These are phyloP conservation scores for Takifugu bimaculatus DNA, from an alignment of 2,113 vertebrate genomes.

Conservation along the genomic window DNA sequence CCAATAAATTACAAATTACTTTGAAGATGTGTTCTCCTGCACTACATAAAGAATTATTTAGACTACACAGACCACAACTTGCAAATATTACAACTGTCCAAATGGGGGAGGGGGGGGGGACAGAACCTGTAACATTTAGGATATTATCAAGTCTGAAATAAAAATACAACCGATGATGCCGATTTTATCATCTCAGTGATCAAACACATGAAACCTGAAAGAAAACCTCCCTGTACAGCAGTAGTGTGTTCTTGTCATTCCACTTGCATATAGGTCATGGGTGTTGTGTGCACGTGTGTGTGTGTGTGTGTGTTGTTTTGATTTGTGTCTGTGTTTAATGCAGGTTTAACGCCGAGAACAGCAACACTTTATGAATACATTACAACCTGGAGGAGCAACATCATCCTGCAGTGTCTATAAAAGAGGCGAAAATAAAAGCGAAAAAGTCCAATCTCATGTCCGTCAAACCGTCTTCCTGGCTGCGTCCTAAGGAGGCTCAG, in stretches of 20 bases:
- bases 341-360: slow-evolving; percentile 38
- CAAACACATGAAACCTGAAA: slow-evolving; percentile 71
- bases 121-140: slow-evolving; percentile 77
- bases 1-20: slow-evolving; percentile 99
- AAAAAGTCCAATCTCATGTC: slow-evolving; percentile 25
- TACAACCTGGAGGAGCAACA: slow-evolving; percentile 17
- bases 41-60: slow-evolving; percentile 96
- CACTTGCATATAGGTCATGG: slow-evolving; percentile 72
- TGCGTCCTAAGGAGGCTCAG: slow-evolving; percentile 35
- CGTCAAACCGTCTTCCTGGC: slow-evolving; percentile 8
- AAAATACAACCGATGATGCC: slow-evolving; percentile 81
- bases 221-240: slow-evolving; percentile 75
- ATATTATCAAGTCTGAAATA: slow-evolving; percentile 86
- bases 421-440: slow-evolving; percentile 35
- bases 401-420: background rate
- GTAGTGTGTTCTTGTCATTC: slow-evolving; percentile 78
- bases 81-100: slow-evolving; percentile 97
- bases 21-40: slow-evolving; percentile 92
- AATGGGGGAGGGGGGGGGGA: slow-evolving; percentile 69
- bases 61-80: slow-evolving; percentile 99
- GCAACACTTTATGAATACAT: slow-evolving; percentile 41
- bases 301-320: slow-evolving; percentile 19
- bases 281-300: background rate
- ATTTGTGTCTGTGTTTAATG: slow-evolving; percentile 41
- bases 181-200: slow-evolving; percentile 83